These are phyloP conservation scores for Nephila pilipes DNA, from an alignment of 1,140 invertebrate species.

Conservation along the genomic window DNA sequence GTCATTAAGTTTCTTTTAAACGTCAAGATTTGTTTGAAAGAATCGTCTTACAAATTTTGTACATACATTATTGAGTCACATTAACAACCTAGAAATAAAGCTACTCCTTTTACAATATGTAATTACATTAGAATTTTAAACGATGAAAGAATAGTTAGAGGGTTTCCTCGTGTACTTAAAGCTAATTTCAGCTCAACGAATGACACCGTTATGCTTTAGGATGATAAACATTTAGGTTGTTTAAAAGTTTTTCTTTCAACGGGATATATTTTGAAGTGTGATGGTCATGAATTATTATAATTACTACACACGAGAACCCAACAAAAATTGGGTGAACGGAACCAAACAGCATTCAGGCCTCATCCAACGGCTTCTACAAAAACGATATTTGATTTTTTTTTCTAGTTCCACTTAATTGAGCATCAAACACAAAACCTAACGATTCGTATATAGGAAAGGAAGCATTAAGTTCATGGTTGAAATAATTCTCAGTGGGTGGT, in stretches of 20 bases:
- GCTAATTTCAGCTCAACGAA: not conserved
- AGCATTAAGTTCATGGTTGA: conserved; percentile 9
- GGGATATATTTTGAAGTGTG: not conserved
- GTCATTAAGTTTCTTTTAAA: too few species aligned
- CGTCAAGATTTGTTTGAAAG: too few species aligned
- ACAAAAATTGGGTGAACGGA: not conserved
- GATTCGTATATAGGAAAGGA: conserved; percentile 9
- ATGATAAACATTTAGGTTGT: conserved; percentile 4
- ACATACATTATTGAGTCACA: not conserved
- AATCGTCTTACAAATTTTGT: too few species aligned
- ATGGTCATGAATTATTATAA: not conserved
- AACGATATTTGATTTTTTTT: not conserved
- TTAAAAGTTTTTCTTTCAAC: not conserved
- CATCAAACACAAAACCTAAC: conserved; percentile 4
- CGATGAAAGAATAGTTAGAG: not conserved
- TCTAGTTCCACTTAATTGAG: conserved; percentile 20
- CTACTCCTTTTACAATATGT: not conserved
- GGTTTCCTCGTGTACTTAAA: not conserved
- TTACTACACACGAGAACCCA: not conserved
- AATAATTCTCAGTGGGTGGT: not conserved
- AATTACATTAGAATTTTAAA: not conserved
- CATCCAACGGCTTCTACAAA: not conserved
- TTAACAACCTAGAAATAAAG: not conserved
- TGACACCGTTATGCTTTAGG: conserved; percentile 11
- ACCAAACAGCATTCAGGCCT: not conserved